phyloP scores from a whole-genome alignment of 2,797 vertebrate genomes.

The Premnoplex brunnescens region DNA sequence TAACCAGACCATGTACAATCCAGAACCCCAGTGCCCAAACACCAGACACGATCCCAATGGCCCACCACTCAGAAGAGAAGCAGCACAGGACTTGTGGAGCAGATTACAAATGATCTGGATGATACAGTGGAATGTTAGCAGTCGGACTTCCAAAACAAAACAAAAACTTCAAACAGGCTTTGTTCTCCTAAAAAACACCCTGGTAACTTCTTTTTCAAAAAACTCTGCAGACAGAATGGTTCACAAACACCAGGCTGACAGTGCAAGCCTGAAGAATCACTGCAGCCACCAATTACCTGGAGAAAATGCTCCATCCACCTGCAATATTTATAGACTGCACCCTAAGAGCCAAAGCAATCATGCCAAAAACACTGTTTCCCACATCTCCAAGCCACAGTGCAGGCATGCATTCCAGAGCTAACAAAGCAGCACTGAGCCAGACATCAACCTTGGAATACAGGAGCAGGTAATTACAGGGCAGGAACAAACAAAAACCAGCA shows the following conservation, averaged over 20 bases:
- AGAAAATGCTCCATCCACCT: background rate
- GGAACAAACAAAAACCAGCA: background rate
- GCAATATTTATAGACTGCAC: background rate
- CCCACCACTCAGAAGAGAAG: background rate
- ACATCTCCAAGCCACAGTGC: background rate
- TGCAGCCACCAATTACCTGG: background rate
- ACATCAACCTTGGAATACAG: background rate
- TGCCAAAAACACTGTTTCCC: background rate
- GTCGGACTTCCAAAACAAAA: background rate
- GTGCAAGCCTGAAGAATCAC: background rate
- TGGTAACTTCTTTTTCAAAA: background rate
- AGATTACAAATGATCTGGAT: background rate
- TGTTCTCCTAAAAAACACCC: background rate
- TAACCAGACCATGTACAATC: background rate
- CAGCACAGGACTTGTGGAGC: background rate
- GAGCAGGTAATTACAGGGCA: background rate
- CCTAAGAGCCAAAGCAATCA: conserved; percentile 4
- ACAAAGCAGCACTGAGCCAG: background rate
- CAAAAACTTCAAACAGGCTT: background rate
- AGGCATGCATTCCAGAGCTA: conserved; percentile 29
- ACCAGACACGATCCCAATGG: background rate
- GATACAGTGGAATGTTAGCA: background rate
- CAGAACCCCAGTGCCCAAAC: background rate
- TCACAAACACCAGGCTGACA: background rate
- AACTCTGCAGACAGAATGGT: background rate